Conservation (phyloP, 2,888 invertebrate species). For the Abrostola triplasia region DNA sequence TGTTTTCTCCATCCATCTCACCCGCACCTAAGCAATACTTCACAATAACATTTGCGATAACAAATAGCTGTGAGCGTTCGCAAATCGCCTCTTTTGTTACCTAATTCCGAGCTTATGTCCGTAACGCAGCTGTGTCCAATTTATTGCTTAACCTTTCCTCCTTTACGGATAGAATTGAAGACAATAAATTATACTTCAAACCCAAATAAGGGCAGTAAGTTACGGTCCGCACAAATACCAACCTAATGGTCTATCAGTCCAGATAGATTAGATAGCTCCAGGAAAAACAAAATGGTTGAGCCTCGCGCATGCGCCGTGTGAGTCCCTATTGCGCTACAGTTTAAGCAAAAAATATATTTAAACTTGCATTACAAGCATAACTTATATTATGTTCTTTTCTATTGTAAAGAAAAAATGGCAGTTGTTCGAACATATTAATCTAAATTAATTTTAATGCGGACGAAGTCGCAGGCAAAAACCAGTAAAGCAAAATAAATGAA, state of each 20-base stretch:
- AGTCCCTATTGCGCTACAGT: too few species aligned
- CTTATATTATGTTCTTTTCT: too few species aligned
- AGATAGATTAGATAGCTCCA: slow-evolving; percentile 77
- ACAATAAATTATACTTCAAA: slow-evolving; percentile 88
- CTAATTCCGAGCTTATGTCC: slow-evolving; percentile 84
- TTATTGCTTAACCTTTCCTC: slow-evolving; percentile 86
- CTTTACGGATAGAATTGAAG: slow-evolving; percentile 84
- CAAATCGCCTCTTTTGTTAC: slow-evolving; percentile 83
- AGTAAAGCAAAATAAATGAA: too few species aligned
- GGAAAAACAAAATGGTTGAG: slow-evolving; percentile 45
- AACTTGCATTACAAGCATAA: too few species aligned
- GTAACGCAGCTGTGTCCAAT: slow-evolving; percentile 84
- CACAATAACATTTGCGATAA: slow-evolving; percentile 56
- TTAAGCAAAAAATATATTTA: too few species aligned
- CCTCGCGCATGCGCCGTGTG: not conserved
- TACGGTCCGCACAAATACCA: slow-evolving; percentile 78
- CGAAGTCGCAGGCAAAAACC: too few species aligned
- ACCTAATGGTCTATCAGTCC: slow-evolving; percentile 80
- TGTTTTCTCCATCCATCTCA: not conserved
- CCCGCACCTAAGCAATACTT: slow-evolving; percentile 28
- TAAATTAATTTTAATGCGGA: too few species aligned
- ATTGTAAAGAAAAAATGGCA: too few species aligned
- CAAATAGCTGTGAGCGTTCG: slow-evolving; percentile 69
- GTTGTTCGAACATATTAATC: too few species aligned
- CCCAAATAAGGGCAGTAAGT: slow-evolving; percentile 85